Evolutionary conservation across 2,113 vertebrate species (phyloP), one percentile per base, ranked within the genome.

Genomic region (Salvelinus namaycush): DNA sequence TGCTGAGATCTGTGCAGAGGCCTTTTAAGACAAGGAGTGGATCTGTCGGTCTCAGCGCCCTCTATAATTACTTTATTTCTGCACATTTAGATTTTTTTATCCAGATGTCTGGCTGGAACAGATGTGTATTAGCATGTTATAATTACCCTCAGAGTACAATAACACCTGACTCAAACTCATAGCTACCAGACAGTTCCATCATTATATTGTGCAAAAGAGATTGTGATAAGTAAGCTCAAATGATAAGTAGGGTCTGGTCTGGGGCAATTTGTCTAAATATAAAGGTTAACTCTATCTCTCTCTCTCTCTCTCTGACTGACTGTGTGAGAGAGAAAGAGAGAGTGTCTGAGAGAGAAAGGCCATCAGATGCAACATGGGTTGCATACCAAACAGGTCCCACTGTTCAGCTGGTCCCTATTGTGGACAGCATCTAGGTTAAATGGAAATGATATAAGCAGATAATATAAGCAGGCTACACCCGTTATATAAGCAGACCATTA

Each of bases 331-430:
- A 71, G 69, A 24, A 3, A 49, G 69, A 20, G 18, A 13, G 22
- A 24, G 44, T 14, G 5, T 71, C 44, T 49, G 39, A 6, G 5
- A 11, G 14, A 24, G 70, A n/a, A 26, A 9, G n/a, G 18, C 34
- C 9, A 44, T 69, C 51, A 72, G 49, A 60, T 26, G 2, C 7
- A 16, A 59, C 27, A 20, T 59, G 26, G 26, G 16, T 27, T 12
- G 70, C 51, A 72, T 72, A 72, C 70, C 59, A 59, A 72, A 59
- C 70, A 59, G 22, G 14, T 31, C 27, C 16, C 65, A 67, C 14
- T 67, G 27, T 29, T 29, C 24, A 67, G 65, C 24, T 2, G 12
- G 1, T 66, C 12, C 64, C 26, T 66, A 13, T 13, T 66, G 12
- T 14, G 24, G 64, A 24, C 13, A 66, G 64, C 64, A 34, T n/a